A percentile compares a stretch with the other conserved stretches of the same genome.
Conservation (phyloP, 2,113 vertebrate genomes). For the Mesembrinibis cayennensis region DNA sequence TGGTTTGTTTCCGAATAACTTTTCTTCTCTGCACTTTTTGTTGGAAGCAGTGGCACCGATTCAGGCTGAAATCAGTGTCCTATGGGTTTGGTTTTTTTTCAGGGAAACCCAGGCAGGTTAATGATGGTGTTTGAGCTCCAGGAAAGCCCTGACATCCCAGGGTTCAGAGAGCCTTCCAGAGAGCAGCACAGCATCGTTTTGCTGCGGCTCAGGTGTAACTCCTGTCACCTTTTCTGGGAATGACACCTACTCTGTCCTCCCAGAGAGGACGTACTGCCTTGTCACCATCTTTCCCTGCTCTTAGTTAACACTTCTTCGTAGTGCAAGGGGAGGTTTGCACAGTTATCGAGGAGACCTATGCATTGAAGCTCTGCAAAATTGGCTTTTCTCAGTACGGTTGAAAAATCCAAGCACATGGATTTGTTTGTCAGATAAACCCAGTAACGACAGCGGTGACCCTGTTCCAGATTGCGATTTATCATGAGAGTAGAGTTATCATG, state of each 20-base stretch:
- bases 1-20: neutral
- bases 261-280: neutral
- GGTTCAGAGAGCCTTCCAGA: neutral
- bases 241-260: neutral
- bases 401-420: neutral
- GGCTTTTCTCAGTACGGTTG: accelerated
- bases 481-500: neutral
- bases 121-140: neutral
- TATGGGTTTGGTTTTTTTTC: neutral
- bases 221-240: neutral
- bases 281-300: neutral
- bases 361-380: neutral
- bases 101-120: neutral
- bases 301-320: neutral
- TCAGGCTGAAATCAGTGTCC: neutral
- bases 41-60: accelerated
- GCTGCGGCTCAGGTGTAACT: neutral
- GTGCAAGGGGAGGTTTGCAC: neutral
- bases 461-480: neutral
- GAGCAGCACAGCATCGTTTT: neutral
- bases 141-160: neutral
- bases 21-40: neutral
- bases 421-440: neutral
- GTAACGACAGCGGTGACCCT: neutral
- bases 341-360: neutral